Conservation (phyloP, 2,113 vertebrate species). For the Ictidomys tridecemlineatus region DNA sequence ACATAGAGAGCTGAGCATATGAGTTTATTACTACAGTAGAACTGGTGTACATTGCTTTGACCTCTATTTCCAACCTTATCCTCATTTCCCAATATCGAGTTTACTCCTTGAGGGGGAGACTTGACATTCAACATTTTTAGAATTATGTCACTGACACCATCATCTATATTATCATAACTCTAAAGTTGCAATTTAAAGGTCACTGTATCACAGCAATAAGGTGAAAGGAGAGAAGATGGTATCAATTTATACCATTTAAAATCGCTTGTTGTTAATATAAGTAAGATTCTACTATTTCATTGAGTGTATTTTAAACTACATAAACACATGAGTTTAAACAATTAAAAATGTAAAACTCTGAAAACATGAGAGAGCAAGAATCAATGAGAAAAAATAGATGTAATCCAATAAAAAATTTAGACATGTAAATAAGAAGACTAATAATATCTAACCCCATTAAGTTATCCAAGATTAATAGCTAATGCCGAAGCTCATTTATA, state of each 20-base stretch:
- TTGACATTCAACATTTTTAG: slow-evolving; percentile 46
- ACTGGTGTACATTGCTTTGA: neutral
- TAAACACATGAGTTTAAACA: neutral
- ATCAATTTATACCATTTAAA: slow-evolving; percentile 1
- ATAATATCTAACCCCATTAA: neutral
- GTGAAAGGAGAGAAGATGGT: neutral
- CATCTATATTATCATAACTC: slow-evolving; percentile 24
- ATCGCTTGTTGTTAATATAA: neutral
- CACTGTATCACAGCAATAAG: neutral
- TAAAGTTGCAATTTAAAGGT: slow-evolving; percentile 43
- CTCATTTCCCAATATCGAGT: neutral
- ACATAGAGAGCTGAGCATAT: neutral
- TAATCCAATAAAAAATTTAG: neutral
- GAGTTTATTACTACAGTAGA: neutral
- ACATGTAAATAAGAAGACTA: slow-evolving; percentile 49
- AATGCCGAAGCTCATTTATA: neutral
- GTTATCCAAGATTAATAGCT: slow-evolving; percentile 43
- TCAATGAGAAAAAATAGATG: neutral
- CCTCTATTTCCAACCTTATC: neutral
- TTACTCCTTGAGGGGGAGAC: neutral
- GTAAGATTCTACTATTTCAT: neutral
- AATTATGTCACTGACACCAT: neutral
- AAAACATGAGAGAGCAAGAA: neutral
- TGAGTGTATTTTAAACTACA: neutral
- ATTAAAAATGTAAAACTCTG: neutral